Evolutionary conservation across 2,888 invertebrate species (phyloP).

Genomic region (Pyrgus malvae): DNA sequence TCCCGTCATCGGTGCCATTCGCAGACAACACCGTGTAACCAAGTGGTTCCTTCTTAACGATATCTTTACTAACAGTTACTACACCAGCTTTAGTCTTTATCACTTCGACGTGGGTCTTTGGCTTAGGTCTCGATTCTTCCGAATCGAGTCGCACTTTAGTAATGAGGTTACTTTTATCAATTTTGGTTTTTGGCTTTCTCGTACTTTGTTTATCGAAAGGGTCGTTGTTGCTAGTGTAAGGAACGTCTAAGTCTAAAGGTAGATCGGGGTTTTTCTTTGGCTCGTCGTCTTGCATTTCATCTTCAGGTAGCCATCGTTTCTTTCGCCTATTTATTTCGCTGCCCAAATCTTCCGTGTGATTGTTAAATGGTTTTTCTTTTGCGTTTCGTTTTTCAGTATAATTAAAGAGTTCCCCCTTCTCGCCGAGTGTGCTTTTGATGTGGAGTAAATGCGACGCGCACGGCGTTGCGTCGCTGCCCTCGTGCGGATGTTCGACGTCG

Average conservation of each 20-base stretch:
- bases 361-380: slow-evolving; percentile 52
- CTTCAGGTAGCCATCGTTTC: slow-evolving; percentile 87
- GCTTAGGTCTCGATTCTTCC: slow-evolving; percentile 82
- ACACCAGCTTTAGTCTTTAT: slow-evolving; percentile 85
- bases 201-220: slow-evolving; percentile 72
- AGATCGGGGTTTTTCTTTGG: slow-evolving; percentile 84
- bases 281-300: slow-evolving; percentile 81
- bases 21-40: slow-evolving; percentile 72
- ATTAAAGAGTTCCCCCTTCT: slow-evolving; percentile 65
- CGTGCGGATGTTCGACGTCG: slow-evolving; percentile 84
- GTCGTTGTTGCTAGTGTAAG: slow-evolving; percentile 84
- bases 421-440: slow-evolving; percentile 62
- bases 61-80: slow-evolving; percentile 83
- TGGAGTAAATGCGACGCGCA: slow-evolving; percentile 85
- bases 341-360: slow-evolving; percentile 62
- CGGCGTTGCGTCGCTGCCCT: slow-evolving; percentile 52
- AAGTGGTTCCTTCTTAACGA: slow-evolving; percentile 82
- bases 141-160: slow-evolving; percentile 78
- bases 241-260: slow-evolving; percentile 84
- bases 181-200: slow-evolving; percentile 76
- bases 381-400: slow-evolving; percentile 56
- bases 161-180: slow-evolving; percentile 78
- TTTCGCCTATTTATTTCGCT: slow-evolving; percentile 67
- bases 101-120: slow-evolving; percentile 85
- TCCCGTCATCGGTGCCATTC: slow-evolving; percentile 77